Evolutionary conservation across 2,888 invertebrate genomes (phyloP), one percentile per base, ranked within the genome.

Genomic region (Callosobruchus maculatus): DNA sequence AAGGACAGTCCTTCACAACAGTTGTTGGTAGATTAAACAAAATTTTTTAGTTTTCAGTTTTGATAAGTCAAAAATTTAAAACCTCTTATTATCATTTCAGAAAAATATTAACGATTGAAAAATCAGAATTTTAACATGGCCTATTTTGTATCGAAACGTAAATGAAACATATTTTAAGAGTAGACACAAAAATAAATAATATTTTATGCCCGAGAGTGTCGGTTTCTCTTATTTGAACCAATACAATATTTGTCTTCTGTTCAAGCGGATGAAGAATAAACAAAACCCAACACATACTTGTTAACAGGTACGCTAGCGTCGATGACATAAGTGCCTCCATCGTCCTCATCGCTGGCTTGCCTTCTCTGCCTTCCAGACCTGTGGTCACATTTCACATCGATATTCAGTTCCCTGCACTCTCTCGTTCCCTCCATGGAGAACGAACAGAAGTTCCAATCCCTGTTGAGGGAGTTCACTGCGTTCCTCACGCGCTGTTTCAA

Each of bases 401-500:
- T 96, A 82, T 95, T 93, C 72, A 97, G 88, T 83, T 97, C 96
- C 83, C 95, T 95, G 85, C 97, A 97, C 84, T 96, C 96, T 70
- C 95, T 92, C 26, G 92, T 92, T 91, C 97, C 96, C 88, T 96
- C 95, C 70, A 93, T 90, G 76, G 95, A 93, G 85, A 96, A 95
- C 0, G 97, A 96, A 86, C 98, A 98, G 93, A 98, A 95, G 90
- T 96, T 95, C 98, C 98, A 98, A 83, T 97, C 96, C 81, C 96
- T 92, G 86, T 98, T 97, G 73, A 98, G 90, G 71, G 95, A 93
- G 82, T 97, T 95, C 73, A 98, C 94, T 9, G 97, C 96, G 81
- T 93, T 93, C 79, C 94, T 92, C 0, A 98, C 96, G 87, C 95
- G 95, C 83, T 97, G 96, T 70, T 95, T 91, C 4, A 97, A 89